Evolutionary conservation across 2,888 invertebrate genomes (phyloP), one percentile per base, ranked within the genome.

Genomic region (Synergus umbraculus): DNA sequence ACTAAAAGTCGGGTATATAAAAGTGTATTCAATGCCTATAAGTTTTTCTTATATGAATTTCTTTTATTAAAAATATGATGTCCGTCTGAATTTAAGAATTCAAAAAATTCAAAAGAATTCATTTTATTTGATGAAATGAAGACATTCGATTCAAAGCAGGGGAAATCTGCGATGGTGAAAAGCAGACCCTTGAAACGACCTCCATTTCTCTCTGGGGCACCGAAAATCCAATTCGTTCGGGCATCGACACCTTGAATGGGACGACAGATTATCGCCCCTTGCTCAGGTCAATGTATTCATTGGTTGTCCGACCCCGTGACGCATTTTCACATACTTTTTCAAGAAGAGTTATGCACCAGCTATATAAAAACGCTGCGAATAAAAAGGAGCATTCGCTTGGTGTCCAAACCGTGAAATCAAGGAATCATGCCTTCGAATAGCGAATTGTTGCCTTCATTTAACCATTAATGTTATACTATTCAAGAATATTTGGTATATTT

Each of bases 281-380:
- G 78, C 84, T 78, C 77, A 80, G 88, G 88, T 88, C 88, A 88
- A 88, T 88, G 86, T 88, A 88, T 88, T 88, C 88, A 87, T 87
- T 87, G 87, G 86, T 77, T 85, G 83, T 79, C 82, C 83, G 88
- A 89, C 87, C 87, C 85, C 85, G 84, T 83, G 83, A 84, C 86
- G 83, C 84, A 82, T 84, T 84, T 77, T 77, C 77, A 76, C 82
- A 83, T 69, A 77, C 81, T 81, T 83, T 83, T 37, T 78, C 78
- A 66, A 76, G 78, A 78, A 79, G 76, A 79, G 79, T 66, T 63
- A 78, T 73, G 54, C 73, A 73, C 49, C 54, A 54, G 54, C 76
- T 18, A 43, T 66, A 63, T 73, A 76, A 64, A 10, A 76, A 60
- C 13, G 41, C 66, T 37, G 49, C 46, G 44, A 67, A 76, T 73